These are phyloP conservation scores for Lumbricus terrestris DNA, from an alignment of 2,888 invertebrate species.

Conservation along the genomic window DNA sequence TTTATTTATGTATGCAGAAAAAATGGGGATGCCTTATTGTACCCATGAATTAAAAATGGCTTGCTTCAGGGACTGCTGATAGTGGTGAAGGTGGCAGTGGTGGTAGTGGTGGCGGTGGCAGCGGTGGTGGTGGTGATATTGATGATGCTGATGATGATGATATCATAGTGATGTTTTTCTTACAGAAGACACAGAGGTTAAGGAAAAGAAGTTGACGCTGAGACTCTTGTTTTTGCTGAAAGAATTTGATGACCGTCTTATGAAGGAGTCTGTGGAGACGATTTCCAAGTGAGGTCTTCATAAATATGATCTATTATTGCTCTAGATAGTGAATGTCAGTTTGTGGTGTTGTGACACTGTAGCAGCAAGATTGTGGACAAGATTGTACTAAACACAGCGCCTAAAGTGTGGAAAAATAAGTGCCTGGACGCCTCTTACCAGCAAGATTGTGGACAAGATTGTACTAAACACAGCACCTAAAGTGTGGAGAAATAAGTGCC, in stretches of 20 bases:
- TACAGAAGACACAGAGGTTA: neutral
- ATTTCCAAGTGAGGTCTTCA: neutral
- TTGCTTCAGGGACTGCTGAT: neutral
- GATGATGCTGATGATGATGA: neutral
- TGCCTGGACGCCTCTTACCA: too few species aligned
- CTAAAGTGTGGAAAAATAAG: too few species aligned
- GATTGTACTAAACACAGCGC: too few species aligned
- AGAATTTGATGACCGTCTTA: conserved; percentile 15
- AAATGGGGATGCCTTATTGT: neutral
- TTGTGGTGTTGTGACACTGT: neutral
- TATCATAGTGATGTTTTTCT: neutral
- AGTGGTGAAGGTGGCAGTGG: neutral
- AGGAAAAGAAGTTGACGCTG: neutral
- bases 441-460: too few species aligned
- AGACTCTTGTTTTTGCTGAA: conserved; percentile 13
- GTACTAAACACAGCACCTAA: too few species aligned
- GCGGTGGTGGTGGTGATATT: neutral
- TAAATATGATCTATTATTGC: neutral
- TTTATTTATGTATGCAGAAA: neutral
- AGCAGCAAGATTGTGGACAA: too few species aligned
- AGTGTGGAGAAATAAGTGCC: too few species aligned
- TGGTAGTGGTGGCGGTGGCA: too few species aligned
- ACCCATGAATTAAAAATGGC: neutral
- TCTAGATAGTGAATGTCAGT: neutral
- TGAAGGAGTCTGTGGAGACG: conserved; percentile 3